Percentiles rank a stretch among this genome's conserved stretches.
Conservation (phyloP, 2,113 vertebrate genomes). For the Thalassarche chlororhynchos region DNA sequence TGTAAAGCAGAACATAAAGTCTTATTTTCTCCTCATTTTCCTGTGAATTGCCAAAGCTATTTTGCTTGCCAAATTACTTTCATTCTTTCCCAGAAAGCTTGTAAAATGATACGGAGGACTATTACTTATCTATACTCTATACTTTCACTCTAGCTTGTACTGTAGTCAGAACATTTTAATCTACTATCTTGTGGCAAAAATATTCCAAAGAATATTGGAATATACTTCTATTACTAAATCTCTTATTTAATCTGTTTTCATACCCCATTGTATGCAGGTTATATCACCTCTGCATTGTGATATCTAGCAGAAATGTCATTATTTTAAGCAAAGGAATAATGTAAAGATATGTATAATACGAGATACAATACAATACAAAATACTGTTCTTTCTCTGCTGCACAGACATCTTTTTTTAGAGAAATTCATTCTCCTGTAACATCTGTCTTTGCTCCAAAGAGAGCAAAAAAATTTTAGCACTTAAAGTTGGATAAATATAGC, state of each 20-base stretch:
- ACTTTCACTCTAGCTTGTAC: neutral
- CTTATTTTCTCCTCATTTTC: constrained; percentile 33
- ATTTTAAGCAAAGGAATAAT: neutral
- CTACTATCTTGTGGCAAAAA: constrained; percentile 1
- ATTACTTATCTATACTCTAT: neutral
- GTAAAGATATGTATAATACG: neutral
- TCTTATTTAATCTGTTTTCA: neutral
- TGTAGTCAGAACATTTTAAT: neutral
- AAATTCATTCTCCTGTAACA: neutral
- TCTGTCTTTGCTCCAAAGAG: neutral
- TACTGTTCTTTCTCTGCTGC: neutral
- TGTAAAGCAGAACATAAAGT: constrained; percentile 22
- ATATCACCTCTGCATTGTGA: neutral
- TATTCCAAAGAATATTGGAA: neutral
- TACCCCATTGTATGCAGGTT: neutral
- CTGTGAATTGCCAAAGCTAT: neutral
- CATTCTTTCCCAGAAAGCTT: neutral
- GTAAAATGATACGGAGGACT: neutral
- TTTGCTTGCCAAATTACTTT: neutral
- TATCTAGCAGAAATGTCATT: neutral
- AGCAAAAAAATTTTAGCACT: neutral
- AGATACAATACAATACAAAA: neutral
- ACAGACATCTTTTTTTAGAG: neutral
- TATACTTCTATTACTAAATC: neutral
- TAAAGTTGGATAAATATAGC: neutral